A percentile compares a stretch with the other conserved stretches of the same genome.
These are phyloP conservation scores for Silurus lanzhouensis DNA, from an alignment of 2,797 vertebrate genomes.

Conservation along the genomic window DNA sequence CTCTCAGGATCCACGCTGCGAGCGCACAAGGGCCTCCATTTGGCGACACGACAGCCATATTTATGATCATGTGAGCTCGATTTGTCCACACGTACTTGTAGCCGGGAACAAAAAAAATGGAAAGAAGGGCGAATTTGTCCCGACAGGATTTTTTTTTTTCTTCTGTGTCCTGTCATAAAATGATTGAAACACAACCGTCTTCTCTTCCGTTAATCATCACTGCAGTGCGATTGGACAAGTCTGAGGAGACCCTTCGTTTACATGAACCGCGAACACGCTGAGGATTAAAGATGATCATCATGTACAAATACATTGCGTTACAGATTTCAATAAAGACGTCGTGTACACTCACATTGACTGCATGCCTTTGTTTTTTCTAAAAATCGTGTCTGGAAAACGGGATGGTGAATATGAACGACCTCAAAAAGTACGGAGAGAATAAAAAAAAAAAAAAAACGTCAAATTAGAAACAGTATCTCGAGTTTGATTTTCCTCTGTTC, in stretches of 20 bases:
- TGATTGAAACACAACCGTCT: conserved; percentile 72
- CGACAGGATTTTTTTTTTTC: conserved; percentile 60
- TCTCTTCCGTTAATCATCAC: conserved; percentile 66
- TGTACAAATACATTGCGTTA: neutral
- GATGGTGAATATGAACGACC: conserved; percentile 35
- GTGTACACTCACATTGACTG: neutral
- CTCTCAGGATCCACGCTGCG: conserved; percentile 58
- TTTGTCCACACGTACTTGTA: conserved; percentile 59
- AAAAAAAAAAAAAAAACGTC: conserved; percentile 31
- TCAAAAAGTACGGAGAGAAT: conserved; percentile 30
- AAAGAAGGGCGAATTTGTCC: conserved; percentile 63
- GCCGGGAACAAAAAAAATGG: conserved; percentile 58
- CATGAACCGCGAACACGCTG: neutral
- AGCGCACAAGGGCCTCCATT: conserved; percentile 70
- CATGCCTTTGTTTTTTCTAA: neutral
- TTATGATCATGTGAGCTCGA: conserved; percentile 69
- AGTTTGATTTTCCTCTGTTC: conserved; percentile 50
- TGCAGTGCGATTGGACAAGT: conserved; percentile 66
- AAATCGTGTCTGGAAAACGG: neutral
- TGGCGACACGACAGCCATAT: conserved; percentile 65
- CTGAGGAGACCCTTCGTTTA: conserved; percentile 56
- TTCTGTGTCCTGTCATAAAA: conserved; percentile 61
- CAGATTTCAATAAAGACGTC: neutral
- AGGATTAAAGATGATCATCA: neutral
- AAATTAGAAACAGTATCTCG: conserved; percentile 40